Evolutionary conservation across 2,797 vertebrate species (phyloP), one percentile per base, ranked within the genome.

Genomic region (Eulemur rubriventer): DNA sequence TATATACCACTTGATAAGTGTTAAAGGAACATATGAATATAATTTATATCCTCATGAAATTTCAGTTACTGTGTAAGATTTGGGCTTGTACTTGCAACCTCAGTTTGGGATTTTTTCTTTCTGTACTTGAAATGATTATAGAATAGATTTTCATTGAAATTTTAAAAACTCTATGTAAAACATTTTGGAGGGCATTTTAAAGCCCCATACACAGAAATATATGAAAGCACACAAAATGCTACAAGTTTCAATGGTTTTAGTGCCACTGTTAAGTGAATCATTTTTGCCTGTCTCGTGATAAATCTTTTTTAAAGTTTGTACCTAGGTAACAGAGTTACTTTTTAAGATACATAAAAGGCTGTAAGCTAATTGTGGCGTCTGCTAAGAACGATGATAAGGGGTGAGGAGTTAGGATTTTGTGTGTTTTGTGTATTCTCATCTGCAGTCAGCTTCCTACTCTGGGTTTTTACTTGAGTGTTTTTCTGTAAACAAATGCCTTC

Each of bases 311-410:
- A 90, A 93, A 93, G 48, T 97, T 89, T 97, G 67, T 97, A 97
- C 35, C 63, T 63, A 94, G 67, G 84, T 97, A 91, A 95, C 67
- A 16, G 73, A 92, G 65, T 97, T 95, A 91, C 86, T 96, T 98
- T 98, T 97, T 98, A 98, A 98, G 91, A 97, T 97, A 96, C 35
- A 35, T 96, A 96, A 98, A 98, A 98, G 98, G 98, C 98, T 98
- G 94, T 95, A 76, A 98, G 84, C 89, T 97, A 95, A 96, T 90
- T 52, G 79, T 97, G 96, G 80, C 97, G 97, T 98, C 97, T 98
- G 92, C 96, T 95, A 38, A 48, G 33, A 57, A 96, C 95, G 96
- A 95, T 94, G 95, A 95, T 92, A 75, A 94, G 94, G 89, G 95
- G 73, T 96, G 96, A 30, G 85, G 96, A 96, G 70, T 73, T 80